Conservation (phyloP, 1,140 invertebrate genomes). For the roundworm (Caenorhabditis elegans) region DNA sequence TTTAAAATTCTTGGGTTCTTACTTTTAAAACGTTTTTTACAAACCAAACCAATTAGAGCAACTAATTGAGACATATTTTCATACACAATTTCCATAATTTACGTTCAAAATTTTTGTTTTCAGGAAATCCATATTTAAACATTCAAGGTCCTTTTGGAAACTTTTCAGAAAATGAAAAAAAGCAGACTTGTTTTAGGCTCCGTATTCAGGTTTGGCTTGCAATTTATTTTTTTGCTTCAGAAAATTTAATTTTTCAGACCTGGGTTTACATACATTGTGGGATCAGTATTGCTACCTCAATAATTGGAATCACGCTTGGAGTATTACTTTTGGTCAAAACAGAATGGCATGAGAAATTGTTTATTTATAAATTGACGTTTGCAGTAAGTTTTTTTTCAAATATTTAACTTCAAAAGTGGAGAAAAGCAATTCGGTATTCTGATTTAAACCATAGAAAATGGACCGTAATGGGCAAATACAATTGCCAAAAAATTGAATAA, state of each 20-base stretch:
- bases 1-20: no score
- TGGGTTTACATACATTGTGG: slow-evolving; percentile 2
- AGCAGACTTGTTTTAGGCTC: not conserved
- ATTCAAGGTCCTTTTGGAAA: not conserved
- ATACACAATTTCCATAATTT: no score
- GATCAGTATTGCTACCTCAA: not conserved
- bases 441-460: no score
- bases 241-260: not conserved
- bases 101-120: not conserved
- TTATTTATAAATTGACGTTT: not conserved
- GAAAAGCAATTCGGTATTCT: no score
- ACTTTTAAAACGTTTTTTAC: no score
- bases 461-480: no score
- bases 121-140: not conserved
- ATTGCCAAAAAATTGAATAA: no score
- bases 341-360: slow-evolving; percentile 3
- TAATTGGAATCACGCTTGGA: not conserved
- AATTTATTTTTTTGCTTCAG: not conserved
- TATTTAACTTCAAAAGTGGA: no score
- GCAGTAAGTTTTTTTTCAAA: not conserved
- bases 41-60: no score
- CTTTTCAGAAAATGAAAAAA: not conserved
- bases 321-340: not conserved
- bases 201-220: not conserved
- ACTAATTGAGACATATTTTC: no score